Conservation (phyloP, 2,888 invertebrate species). For the Pristionchus japonicus region DNA sequence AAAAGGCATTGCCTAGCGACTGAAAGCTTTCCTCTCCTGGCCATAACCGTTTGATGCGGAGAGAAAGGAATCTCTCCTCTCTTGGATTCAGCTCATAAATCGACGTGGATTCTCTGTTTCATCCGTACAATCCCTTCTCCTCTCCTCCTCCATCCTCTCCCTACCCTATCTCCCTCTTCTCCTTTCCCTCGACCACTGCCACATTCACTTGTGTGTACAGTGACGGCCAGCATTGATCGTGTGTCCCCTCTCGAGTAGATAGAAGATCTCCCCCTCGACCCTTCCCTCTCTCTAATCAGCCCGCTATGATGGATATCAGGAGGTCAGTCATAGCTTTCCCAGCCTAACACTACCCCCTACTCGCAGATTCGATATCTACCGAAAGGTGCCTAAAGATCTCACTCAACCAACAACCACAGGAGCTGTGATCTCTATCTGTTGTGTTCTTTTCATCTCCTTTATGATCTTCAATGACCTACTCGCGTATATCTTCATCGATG, state of each 20-base stretch:
- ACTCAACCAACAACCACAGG: conserved; percentile 79
- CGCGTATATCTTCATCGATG: conserved; percentile 63
- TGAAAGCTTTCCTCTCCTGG: neutral
- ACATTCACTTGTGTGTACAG: conserved; percentile 38
- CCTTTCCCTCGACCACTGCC: conserved; percentile 1
- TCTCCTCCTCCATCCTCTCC: conserved; percentile 5
- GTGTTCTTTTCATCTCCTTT: conserved; percentile 59
- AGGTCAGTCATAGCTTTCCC: neutral
- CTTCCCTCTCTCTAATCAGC: conserved; percentile 6
- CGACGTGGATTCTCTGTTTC: conserved; percentile 37
- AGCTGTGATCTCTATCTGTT: conserved; percentile 62
- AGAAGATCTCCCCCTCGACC: conserved; percentile 34
- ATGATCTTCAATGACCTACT: conserved; percentile 67
- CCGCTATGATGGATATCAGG: conserved; percentile 38
- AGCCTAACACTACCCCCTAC: neutral
- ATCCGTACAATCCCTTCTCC: neutral
- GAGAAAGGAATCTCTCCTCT: neutral
- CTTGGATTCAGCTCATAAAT: neutral
- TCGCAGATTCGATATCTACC: conserved; percentile 80
- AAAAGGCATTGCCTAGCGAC: conserved; percentile 2
- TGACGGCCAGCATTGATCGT: conserved; percentile 44
- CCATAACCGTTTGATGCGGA: neutral
- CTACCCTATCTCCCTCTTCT: neutral
- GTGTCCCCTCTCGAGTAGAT: neutral
- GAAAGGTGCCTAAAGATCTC: conserved; percentile 81